These are phyloP conservation scores for Blastobasis adustella DNA, from an alignment of 2,888 invertebrate species.

Conservation along the genomic window DNA sequence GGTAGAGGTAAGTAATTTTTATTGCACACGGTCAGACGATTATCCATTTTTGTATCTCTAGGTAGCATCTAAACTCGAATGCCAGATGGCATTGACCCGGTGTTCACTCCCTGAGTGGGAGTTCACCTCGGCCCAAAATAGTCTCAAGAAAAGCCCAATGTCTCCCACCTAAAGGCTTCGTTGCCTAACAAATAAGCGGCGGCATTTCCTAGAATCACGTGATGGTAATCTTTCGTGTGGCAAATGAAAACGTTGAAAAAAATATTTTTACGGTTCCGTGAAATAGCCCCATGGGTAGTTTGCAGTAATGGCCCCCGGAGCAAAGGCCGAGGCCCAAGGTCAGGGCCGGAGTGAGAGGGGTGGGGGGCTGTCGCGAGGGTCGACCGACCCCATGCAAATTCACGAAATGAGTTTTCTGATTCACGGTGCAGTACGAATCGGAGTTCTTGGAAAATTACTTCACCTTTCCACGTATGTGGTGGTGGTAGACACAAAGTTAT, in stretches of 20 bases:
- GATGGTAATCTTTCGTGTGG: slow-evolving; percentile 3
- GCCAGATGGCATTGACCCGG: too few species aligned
- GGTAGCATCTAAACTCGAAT: too few species aligned
- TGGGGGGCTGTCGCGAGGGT: not conserved
- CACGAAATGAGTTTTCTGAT: not conserved
- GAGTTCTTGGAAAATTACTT: not conserved
- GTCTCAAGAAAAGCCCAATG: too few species aligned
- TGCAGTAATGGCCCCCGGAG: not conserved
- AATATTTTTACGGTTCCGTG: not conserved
- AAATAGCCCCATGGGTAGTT: not conserved
- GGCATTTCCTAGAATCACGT: not conserved
- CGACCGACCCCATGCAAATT: not conserved
- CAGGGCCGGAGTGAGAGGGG: not conserved
- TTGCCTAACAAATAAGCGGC: too few species aligned
- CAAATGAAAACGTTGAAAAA: slow-evolving; percentile 1
- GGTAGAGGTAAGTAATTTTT: too few species aligned
- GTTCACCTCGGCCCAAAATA: too few species aligned
- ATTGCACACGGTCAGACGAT: too few species aligned
- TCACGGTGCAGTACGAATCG: not conserved
- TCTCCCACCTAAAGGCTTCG: too few species aligned
- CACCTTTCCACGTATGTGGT: not conserved
- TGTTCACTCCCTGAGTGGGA: too few species aligned
- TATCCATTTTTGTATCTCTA: too few species aligned
- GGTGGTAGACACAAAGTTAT: not conserved
- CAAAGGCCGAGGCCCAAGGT: not conserved